A percentile compares a stretch with the other conserved stretches of the same genome.
Evolutionary conservation across 2,113 vertebrate genomes (phyloP).

Genomic region (Procapra przewalskii): DNA sequence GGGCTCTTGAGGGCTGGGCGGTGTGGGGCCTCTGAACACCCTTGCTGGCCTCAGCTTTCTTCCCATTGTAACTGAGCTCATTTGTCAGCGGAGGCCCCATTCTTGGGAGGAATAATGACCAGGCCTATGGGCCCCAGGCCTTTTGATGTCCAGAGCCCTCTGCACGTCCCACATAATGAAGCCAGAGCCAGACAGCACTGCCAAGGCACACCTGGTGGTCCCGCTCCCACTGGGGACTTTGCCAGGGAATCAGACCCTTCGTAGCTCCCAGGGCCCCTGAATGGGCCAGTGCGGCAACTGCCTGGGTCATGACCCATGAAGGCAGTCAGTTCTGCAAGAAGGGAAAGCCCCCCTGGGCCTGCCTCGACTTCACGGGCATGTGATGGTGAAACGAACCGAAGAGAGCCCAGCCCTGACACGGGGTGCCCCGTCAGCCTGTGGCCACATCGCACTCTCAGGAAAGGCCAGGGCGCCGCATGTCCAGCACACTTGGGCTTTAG

Average conservation of each 20-base stretch:
- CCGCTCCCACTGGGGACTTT: slow-evolving; percentile 84
- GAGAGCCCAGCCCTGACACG: slow-evolving; percentile 85
- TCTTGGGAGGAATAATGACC: slow-evolving; percentile 78
- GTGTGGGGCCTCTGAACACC: slow-evolving; percentile 71
- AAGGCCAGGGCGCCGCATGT: slow-evolving; percentile 79
- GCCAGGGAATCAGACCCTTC: slow-evolving; percentile 87
- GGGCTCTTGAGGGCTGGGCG: slow-evolving; percentile 56
- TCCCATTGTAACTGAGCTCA: slow-evolving; percentile 75
- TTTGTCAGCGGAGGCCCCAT: slow-evolving; percentile 78
- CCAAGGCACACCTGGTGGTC: slow-evolving; percentile 81
- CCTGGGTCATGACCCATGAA: slow-evolving; percentile 93
- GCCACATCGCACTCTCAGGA: slow-evolving; percentile 78
- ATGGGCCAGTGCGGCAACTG: slow-evolving; percentile 83
- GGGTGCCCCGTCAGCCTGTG: slow-evolving; percentile 77
- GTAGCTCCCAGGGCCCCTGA: slow-evolving; percentile 86
- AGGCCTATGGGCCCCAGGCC: slow-evolving; percentile 80
- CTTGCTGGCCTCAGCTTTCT: slow-evolving; percentile 69
- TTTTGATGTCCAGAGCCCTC: slow-evolving; percentile 89
- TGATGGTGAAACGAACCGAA: slow-evolving; percentile 85
- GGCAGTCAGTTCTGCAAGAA: slow-evolving; percentile 83
- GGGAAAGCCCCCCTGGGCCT: slow-evolving; percentile 83
- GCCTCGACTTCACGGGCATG: slow-evolving; percentile 80
- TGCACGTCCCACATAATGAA: slow-evolving; percentile 86
- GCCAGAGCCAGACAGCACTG: slow-evolving; percentile 82
- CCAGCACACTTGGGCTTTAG: slow-evolving; percentile 76